Conservation (phyloP, 2,888 invertebrate species). For the Melieria crassipennis region DNA sequence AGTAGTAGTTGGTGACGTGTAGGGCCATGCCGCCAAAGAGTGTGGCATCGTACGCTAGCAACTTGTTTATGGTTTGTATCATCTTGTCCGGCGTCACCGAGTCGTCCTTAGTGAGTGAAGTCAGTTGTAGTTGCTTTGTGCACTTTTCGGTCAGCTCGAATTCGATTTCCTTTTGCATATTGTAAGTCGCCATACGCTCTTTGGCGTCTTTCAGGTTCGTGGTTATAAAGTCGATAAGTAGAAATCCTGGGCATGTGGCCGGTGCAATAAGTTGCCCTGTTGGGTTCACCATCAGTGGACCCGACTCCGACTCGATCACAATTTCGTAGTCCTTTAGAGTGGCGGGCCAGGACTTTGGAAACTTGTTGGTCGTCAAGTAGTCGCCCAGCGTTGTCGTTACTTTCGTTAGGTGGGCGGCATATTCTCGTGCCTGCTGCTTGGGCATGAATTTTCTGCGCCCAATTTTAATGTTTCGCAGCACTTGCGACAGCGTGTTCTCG, state of each 20-base stretch:
- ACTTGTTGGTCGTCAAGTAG: slow-evolving; percentile 73
- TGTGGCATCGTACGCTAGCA: slow-evolving; percentile 70
- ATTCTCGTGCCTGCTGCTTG: slow-evolving; percentile 85
- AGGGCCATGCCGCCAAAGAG: slow-evolving; percentile 72
- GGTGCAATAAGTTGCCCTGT: slow-evolving; percentile 94
- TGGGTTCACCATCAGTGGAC: slow-evolving; percentile 92
- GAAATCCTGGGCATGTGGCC: slow-evolving; percentile 87
- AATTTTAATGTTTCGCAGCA: slow-evolving; percentile 84
- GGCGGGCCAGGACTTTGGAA: slow-evolving; percentile 78
- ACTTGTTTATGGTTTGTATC: slow-evolving; percentile 82
- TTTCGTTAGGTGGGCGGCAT: slow-evolving; percentile 84
- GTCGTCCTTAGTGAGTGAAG: slow-evolving; percentile 86
- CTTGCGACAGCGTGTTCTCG: slow-evolving; percentile 84
- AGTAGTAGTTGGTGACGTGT: slow-evolving; percentile 90
- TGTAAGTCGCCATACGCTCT: slow-evolving; percentile 69
- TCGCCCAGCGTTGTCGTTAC: slow-evolving; percentile 87
- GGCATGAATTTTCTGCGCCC: slow-evolving; percentile 91
- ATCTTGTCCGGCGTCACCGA: slow-evolving; percentile 89
- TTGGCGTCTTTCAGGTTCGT: slow-evolving; percentile 81
- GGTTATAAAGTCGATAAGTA: slow-evolving; percentile 85
- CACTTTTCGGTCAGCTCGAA: slow-evolving; percentile 76
- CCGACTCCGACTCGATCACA: slow-evolving; percentile 79
- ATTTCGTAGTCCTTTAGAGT: slow-evolving; percentile 73
- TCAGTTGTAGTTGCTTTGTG: slow-evolving; percentile 73
- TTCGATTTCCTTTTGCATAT: slow-evolving; percentile 83